Evolutionary conservation across 2,797 vertebrate genomes (phyloP).

Genomic region (Buceros bicornis): DNA sequence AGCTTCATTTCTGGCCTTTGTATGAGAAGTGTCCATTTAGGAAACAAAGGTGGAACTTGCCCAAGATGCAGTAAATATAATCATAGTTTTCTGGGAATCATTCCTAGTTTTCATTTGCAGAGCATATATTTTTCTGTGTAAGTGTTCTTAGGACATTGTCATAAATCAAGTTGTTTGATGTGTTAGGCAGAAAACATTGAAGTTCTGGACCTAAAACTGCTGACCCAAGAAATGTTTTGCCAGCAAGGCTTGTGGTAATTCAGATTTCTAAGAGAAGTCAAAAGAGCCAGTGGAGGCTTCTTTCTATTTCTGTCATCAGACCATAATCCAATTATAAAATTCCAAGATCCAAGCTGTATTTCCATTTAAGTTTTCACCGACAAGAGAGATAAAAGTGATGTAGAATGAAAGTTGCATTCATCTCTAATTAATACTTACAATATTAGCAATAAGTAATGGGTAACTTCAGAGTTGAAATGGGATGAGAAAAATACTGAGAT

Average conservation of each 20-base stretch:
- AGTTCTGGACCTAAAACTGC: conserved; percentile 59
- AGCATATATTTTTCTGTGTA: conserved; percentile 44
- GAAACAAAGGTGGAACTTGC: conserved; percentile 46
- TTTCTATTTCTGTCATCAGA: conserved; percentile 68
- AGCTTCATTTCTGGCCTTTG: background rate
- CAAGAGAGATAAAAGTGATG: conserved; percentile 48
- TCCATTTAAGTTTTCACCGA: conserved; percentile 66
- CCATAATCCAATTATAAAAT: conserved; percentile 52
- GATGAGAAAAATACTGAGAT: background rate
- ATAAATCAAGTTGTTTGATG: conserved; percentile 43
- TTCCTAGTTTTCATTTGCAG: conserved; percentile 5
- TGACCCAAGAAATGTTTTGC: conserved; percentile 72
- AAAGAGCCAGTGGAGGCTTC: conserved; percentile 26
- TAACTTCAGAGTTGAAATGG: background rate
- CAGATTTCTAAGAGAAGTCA: conserved; percentile 48
- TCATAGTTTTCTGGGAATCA: conserved; percentile 44
- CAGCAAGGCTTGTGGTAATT: conserved; percentile 68
- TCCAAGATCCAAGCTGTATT: conserved; percentile 38
- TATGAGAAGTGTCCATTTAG: background rate
- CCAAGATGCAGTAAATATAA: conserved; percentile 39
- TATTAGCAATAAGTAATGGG: background rate
- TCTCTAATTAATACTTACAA: background rate
- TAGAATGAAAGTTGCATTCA: conserved; percentile 56
- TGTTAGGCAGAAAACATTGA: conserved; percentile 31
- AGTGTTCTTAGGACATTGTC: conserved; percentile 11